A percentile compares a stretch with the other conserved stretches of the same genome.
Conservation (phyloP, 2,113 vertebrate species). For the Proterorhinus semilunaris region DNA sequence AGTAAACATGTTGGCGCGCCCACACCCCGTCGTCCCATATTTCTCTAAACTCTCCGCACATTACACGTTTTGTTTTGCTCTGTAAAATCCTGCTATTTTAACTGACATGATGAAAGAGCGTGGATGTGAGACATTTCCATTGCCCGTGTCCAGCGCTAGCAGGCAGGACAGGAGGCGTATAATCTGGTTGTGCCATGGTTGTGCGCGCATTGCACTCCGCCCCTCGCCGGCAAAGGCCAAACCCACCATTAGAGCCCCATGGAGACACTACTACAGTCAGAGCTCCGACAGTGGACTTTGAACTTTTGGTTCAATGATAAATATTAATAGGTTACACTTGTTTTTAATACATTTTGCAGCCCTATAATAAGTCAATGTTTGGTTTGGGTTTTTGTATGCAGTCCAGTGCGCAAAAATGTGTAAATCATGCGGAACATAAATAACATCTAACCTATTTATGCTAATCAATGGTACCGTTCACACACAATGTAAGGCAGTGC, state of each 20-base stretch:
- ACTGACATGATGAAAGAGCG: slow-evolving; percentile 32
- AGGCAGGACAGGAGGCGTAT: slow-evolving; percentile 48
- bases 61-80: background rate
- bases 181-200: slow-evolving; percentile 41
- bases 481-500: background rate
- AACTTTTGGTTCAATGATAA: slow-evolving; percentile 2
- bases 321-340: background rate
- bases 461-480: slow-evolving; percentile 4
- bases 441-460: too few relatives aligned
- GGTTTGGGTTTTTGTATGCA: too few relatives aligned
- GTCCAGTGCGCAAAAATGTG: too few relatives aligned
- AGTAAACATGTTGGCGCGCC: slow-evolving; percentile 39
- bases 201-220: slow-evolving; percentile 47
- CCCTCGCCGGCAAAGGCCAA: slow-evolving; percentile 47
- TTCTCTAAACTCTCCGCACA: slow-evolving; percentile 9
- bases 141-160: slow-evolving; percentile 30
- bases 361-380: too few relatives aligned
- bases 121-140: slow-evolving; percentile 25
- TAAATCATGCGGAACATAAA: too few relatives aligned
- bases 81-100: slow-evolving; percentile 1
- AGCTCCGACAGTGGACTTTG: slow-evolving; percentile 47
- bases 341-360: background rate
- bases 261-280: background rate
- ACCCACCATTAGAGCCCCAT: slow-evolving; percentile 38
- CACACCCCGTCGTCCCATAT: slow-evolving; percentile 18